These are phyloP conservation scores for Aphyosemion australe DNA, from an alignment of 2,113 vertebrate species.

Conservation along the genomic window DNA sequence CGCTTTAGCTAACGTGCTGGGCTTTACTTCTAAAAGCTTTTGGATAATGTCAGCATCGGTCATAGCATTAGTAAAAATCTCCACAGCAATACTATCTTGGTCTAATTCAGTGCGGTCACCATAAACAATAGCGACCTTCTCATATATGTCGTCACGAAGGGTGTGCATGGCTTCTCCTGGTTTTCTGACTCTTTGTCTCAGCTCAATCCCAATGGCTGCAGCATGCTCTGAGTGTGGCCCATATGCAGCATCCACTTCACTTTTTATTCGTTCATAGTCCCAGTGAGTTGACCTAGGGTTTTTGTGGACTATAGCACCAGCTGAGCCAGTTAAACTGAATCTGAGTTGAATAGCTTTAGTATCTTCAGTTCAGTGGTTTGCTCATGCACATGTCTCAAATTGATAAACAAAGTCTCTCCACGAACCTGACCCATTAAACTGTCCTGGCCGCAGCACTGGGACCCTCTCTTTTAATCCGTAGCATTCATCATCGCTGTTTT, in stretches of 20 bases:
- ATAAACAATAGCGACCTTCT: background rate
- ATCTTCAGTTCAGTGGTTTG: too few relatives aligned
- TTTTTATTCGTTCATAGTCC: background rate
- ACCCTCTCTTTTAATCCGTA: background rate
- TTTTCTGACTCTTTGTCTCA: background rate
- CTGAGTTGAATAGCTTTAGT: background rate
- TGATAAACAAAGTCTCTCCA: conserved; percentile 1
- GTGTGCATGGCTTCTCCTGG: background rate
- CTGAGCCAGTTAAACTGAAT: background rate
- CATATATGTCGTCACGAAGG: background rate
- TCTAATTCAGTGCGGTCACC: background rate
- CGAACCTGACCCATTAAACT: background rate
- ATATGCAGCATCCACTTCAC: background rate
- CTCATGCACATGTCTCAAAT: background rate
- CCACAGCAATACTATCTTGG: background rate
- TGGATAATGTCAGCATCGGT: background rate
- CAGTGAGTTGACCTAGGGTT: background rate
- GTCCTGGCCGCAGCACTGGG: background rate
- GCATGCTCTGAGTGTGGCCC: background rate
- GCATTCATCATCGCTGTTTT: conserved; percentile 1
- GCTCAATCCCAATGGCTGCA: background rate
- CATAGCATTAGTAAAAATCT: background rate
- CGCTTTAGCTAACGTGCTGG: background rate
- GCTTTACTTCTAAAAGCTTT: background rate
- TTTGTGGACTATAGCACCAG: background rate